Base-by-base conservation (phyloP, 1,140 invertebrate genomes). In the Drosophila truncata region DNA sequence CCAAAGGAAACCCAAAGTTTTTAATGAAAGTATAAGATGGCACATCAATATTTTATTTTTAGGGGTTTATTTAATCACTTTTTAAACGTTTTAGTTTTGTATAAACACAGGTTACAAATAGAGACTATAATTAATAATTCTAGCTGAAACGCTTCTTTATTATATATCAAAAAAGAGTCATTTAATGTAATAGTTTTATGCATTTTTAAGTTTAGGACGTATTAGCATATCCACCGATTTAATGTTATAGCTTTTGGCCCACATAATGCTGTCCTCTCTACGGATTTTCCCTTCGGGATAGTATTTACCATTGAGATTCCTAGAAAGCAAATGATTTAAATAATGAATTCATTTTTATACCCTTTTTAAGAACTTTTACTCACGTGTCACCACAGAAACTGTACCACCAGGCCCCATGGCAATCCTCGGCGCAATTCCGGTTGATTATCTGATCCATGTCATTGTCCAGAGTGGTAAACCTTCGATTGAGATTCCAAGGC, bases 251-350 rank as follows among this genome's bases (percentile, higher is more conserved):
- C 3, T 33, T 14, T 52, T 52, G 29, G 49, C 49, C 49, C 49
- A 52, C 49, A 52, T 33, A 20, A 52, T 52, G 29, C 13, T 52
- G 13, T 52, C 18, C 18, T 52, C 18, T 33, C 13, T 2, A 20
- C 49, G 29, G 7, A 5, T 9, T 16, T 33, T 20, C 1, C 4
- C 11, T 13, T 52, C 49, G 2, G 18, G 3, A 33, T 52, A 33
- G 49, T 52, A 52, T 52, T 52, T 52, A 7, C 29, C 49, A 52
- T 52, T 52, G 20, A 52, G 49, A 33, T 52, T 52, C 0, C 49
- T 52, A 11, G 14, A 1, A 20, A 20, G 29, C 4, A 0, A 31
- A 33, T 20, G 0, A 18, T 13, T 52, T 52, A 2, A 14, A 20
- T 20, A 0, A 20, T 20, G 6, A 13, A 8, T 31, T 20, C 13